Base-by-base conservation (phyloP, 2,113 vertebrate genomes). In the Neodon shergylaensis region DNA sequence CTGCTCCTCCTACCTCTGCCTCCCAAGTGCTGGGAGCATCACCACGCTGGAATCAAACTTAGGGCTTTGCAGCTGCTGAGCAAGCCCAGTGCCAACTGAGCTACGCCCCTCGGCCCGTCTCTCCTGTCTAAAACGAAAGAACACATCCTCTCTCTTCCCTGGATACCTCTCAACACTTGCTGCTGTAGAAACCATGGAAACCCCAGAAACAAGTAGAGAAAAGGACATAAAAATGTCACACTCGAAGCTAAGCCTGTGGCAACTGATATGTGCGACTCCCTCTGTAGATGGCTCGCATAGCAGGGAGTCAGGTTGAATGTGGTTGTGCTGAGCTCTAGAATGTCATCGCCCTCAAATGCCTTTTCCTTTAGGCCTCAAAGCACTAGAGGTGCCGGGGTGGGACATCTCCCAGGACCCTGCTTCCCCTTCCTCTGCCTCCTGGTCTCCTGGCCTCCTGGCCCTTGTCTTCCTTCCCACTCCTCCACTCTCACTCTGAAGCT, bases 291-390 rank as follows among this genome's bases (percentile, higher is more conserved):
- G 24, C 33, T 17, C 0, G 1, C 33, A 36, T 1, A 0, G 5
- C 73, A 5, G 8, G 21, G 33, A 68, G 19, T 21, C 52, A 1
- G 63, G 16, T 33, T 13, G 1, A 9, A 26, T 1, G 2, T 22
- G 0, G 3, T 17, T 5, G 12, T 11, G 82, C 42, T 22, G 12
- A 83, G 36, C 52, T 1, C 39, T 0, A 3, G 13, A 13, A 12
- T 24, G 61, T 49, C 21, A 0, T 3, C 0, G 5, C 4, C 0
- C 14, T 58, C 6, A 5, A 11, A 19, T 0, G 1, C 31, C 52
- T 65, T 17, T 24, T 33, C 52, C 7, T 28, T 66, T 0, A 0
- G 54, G 14, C 7, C 1, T 0, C 2, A 31, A 26, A 39, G 76
- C 65, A 2, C n/a, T 65, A 31, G 81, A 42, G 58, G 42, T 10